Evolutionary conservation across 1,140 invertebrate species (phyloP).

Genomic region (Drosophila equinoxialis): DNA sequence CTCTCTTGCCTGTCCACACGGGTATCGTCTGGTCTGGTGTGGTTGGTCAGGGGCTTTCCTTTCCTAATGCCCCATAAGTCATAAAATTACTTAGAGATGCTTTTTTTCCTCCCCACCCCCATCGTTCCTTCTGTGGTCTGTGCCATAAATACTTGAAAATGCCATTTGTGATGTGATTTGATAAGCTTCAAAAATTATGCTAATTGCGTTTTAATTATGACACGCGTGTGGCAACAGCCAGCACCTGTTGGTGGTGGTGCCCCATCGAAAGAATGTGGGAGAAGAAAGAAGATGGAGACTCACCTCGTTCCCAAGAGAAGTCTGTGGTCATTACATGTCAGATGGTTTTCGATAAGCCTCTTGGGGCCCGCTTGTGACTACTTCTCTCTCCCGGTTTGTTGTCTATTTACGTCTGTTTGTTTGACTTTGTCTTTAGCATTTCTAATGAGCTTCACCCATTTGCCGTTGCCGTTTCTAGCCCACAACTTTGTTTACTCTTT

Average conservation of each 20-base stretch:
- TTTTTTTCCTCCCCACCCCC: conserved; percentile 1
- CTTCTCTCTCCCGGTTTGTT: conserved; percentile 25
- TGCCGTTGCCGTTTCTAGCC: background rate
- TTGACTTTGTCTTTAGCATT: conserved; percentile 65
- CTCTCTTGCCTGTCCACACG: background rate
- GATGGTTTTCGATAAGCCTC: conserved; percentile 59
- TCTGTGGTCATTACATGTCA: conserved; percentile 56
- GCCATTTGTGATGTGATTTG: conserved; percentile 59
- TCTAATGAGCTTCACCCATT: conserved; percentile 42
- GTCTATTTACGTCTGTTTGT: conserved; percentile 54
- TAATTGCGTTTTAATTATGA: conserved; percentile 68
- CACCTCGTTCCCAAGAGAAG: conserved; percentile 10
- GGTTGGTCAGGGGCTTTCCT: conserved; percentile 34
- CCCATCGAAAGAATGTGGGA: conserved; percentile 5
- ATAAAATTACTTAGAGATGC: conserved; percentile 58
- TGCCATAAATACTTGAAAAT: conserved; percentile 57
- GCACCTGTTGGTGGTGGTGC: conserved; percentile 30
- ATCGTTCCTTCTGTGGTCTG: conserved; percentile 22
- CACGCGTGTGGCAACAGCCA: conserved; percentile 50
- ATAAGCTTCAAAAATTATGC: conserved; percentile 61
- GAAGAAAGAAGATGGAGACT: background rate
- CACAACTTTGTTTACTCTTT: conserved; percentile 42
- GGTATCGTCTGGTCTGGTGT: background rate
- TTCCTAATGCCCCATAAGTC: conserved; percentile 52
- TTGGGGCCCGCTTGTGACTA: conserved; percentile 19